Base-by-base conservation (phyloP, 2,888 invertebrate genomes). In the Drosophila trichaetosa region DNA sequence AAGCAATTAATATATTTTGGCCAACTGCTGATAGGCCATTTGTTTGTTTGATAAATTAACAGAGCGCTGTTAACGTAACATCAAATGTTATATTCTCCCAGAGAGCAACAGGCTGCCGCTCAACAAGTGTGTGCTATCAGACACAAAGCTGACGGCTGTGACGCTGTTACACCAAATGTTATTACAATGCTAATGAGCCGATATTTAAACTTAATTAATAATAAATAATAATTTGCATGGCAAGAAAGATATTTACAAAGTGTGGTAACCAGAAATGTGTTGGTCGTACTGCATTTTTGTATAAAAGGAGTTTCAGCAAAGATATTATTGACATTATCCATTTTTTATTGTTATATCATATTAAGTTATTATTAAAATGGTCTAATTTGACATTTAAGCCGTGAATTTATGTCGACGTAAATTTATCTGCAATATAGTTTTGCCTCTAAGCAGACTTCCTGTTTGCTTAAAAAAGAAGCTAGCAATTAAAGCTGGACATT, bases 401-500 rank as follows among this genome's bases (percentile, higher is more conserved):
- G 29, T 27, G 21, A 53, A 36, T 54, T 27, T 21, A 42, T 27
- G 16, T 4, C 10, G 4, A 31, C 16, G 2, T 24, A 13, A 29
- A 40, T 40, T 38, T 4, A 13, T 16, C 51, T 21, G 4, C 13
- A 3, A 29, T n/a, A 69, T 31, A 24, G 18, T 59, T 33, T 11
- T 33, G 24, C 36, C 46, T 67, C 33, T 21, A 29, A n/a, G 11
- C 8, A 36, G n/a, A 56, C 63, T 33, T 59, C 76, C 77, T 78
- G 70, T 70, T 79, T 40, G 38, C 63, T 52, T 62, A 71, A 56
- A 51, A 52, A 56, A 27, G 11, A n/a, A 18, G 36, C 34, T 34
- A 59, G 51, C 64, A 83, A 69, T 80, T 69, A 77, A 79, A 73
- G 79, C 78, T 57, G 54, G 49, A 52, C 83, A 54, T 86, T 86